Evolutionary conservation across 2,888 invertebrate species (phyloP).

Genomic region (Ellobium chinense): DNA sequence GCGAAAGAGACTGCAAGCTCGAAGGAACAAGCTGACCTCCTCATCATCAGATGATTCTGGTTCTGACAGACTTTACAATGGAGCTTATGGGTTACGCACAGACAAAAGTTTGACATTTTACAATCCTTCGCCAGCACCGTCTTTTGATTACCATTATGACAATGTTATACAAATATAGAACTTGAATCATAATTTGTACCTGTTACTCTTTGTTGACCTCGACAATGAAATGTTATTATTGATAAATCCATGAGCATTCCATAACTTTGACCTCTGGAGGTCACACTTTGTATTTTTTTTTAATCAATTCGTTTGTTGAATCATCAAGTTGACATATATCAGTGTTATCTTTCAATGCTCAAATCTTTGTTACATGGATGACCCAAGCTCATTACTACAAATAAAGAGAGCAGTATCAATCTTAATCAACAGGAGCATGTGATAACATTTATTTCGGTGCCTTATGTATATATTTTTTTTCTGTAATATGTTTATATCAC

Average conservation of each 20-base stretch:
- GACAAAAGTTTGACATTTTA: slow-evolving; percentile 48
- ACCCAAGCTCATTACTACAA: no score
- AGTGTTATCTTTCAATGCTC: background rate
- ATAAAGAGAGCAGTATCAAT: no score
- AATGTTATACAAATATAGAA: background rate
- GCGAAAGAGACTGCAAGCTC: background rate
- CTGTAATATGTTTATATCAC: no score
- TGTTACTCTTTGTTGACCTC: no score
- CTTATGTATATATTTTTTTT: no score
- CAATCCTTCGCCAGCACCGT: slow-evolving; percentile 29
- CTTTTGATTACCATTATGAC: background rate
- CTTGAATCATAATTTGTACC: no score
- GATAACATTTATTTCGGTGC: no score
- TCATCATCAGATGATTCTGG: slow-evolving; percentile 40
- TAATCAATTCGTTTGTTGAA: background rate
- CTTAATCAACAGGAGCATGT: no score
- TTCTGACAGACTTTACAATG: slow-evolving; percentile 46
- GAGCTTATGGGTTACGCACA: slow-evolving; percentile 50
- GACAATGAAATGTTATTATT: no score
- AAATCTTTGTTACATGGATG: background rate
- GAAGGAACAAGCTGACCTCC: background rate
- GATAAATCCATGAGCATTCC: background rate
- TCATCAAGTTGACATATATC: background rate
- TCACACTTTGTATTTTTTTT: background rate
- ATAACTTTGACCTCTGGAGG: background rate